Evolutionary conservation across 2,888 invertebrate genomes (phyloP).

Genomic region (Ariolimax columbianus): DNA sequence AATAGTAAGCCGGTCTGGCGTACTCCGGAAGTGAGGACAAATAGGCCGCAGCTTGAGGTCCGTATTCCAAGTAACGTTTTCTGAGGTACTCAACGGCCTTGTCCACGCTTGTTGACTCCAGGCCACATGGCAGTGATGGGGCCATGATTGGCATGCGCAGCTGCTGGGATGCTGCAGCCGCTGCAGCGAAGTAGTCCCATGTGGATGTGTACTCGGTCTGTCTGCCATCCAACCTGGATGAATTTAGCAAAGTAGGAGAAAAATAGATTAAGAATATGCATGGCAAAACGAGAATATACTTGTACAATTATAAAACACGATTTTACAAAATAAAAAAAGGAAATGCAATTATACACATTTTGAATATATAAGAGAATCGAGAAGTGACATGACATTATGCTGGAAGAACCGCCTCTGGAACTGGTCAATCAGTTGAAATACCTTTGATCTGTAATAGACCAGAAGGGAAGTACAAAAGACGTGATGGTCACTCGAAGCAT

Average conservation of each 20-base stretch:
- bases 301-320: too few relatives aligned
- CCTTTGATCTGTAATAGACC: too few relatives aligned
- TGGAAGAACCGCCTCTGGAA: too few relatives aligned
- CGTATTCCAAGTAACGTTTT: constrained; percentile 49
- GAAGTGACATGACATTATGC: too few relatives aligned
- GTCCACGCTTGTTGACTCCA: constrained; percentile 54
- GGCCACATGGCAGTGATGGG: constrained; percentile 49
- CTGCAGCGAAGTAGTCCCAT: constrained; percentile 41
- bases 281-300: too few relatives aligned
- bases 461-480: too few relatives aligned
- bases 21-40: constrained; percentile 53
- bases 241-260: not conserved
- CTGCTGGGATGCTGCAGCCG: constrained; percentile 39
- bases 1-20: constrained; percentile 55
- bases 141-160: constrained; percentile 27
- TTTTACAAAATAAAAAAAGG: too few relatives aligned
- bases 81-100: constrained; percentile 51
- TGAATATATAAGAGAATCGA: too few relatives aligned
- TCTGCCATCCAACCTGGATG: constrained; percentile 36
- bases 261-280: not conserved
- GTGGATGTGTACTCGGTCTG: constrained; percentile 35
- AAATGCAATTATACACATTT: too few relatives aligned
- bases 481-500: too few relatives aligned
- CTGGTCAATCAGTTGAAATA: too few relatives aligned
- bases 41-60: constrained; percentile 42